phyloP scores from a whole-genome alignment of 2,113 vertebrate genomes.

The Pituophis catenifer region DNA sequence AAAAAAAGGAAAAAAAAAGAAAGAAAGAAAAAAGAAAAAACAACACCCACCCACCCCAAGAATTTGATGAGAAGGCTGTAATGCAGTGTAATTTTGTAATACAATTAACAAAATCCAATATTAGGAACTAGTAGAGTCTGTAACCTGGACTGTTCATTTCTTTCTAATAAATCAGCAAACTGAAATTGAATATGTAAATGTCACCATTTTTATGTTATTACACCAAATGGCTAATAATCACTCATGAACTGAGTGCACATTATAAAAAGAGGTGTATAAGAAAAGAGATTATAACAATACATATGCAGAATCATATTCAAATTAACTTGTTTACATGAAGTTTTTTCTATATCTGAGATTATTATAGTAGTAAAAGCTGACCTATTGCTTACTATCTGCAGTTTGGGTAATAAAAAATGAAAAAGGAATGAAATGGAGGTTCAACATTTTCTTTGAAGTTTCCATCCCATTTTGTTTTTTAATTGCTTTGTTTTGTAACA shows the following conservation, averaged over 20 bases:
- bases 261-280: neutral
- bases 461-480: neutral
- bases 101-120: neutral
- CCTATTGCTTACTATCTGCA: neutral
- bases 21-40: no score
- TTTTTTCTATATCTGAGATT: neutral
- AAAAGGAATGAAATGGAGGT: neutral
- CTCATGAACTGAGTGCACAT: neutral
- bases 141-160: neutral
- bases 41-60: no score
- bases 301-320: conserved; percentile 17
- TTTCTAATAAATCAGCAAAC: neutral
- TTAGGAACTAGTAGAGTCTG: neutral
- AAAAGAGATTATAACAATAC: conserved; percentile 12
- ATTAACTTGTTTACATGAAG: neutral
- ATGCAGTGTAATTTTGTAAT: neutral
- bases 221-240: neutral
- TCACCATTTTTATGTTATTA: neutral
- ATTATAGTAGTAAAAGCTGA: conserved; percentile 29
- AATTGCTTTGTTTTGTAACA: neutral
- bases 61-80: neutral
- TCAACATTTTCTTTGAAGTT: conserved; percentile 18
- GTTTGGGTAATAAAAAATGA: neutral
- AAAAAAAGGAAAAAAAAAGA: neutral
- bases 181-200: neutral